Conservation (phyloP, 2,888 invertebrate genomes). For the Drosophila sordidapex region DNA sequence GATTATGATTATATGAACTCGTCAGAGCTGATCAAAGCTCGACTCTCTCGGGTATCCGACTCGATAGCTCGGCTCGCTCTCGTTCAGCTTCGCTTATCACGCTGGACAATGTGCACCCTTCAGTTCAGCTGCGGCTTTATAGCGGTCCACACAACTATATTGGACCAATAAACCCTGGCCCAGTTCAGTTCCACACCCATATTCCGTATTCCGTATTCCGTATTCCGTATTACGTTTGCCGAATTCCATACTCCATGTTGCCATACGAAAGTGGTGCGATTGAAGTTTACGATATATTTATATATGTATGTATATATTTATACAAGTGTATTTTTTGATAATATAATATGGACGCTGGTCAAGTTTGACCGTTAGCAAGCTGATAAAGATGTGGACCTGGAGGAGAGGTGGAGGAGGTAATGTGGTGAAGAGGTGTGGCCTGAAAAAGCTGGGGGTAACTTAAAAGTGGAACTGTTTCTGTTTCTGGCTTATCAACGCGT, state of each 20-base stretch:
- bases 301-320: not conserved
- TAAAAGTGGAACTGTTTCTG: conserved; percentile 12
- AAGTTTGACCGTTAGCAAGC: not conserved
- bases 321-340: not conserved
- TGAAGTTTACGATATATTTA: not conserved
- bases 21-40: conserved; percentile 17
- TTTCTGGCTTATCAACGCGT: conserved; percentile 37
- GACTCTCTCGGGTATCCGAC: conserved; percentile 5
- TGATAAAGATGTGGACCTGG: not conserved
- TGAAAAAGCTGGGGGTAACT: not conserved
- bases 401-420: not conserved
- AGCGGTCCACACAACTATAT: not conserved
- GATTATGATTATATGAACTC: not conserved
- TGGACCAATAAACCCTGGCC: not conserved
- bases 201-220: not conserved
- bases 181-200: not conserved
- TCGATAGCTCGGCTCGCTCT: not conserved
- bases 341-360: not conserved
- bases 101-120: conserved; percentile 4
- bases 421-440: not conserved
- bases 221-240: not conserved
- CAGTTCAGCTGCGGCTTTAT: conserved; percentile 19
- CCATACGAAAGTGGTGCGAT: not conserved
- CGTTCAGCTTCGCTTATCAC: conserved; percentile 19
- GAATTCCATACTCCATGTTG: not conserved